Evolutionary conservation across 2,888 invertebrate genomes (phyloP).

Genomic region (Orthosia gracilis): DNA sequence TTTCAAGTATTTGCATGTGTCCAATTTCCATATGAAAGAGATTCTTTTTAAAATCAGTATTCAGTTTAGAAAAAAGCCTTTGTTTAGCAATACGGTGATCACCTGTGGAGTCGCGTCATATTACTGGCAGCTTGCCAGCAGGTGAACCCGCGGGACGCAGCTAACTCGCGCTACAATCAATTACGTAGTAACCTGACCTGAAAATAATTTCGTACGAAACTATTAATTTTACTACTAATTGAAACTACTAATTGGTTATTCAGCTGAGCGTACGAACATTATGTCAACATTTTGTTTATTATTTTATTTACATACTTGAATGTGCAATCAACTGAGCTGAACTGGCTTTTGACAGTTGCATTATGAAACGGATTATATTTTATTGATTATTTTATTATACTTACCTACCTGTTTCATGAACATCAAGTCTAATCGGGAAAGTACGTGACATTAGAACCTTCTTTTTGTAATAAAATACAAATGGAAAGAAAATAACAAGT

Average conservation of each 20-base stretch:
- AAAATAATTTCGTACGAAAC: slow-evolving; percentile 36
- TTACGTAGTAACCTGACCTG: slow-evolving; percentile 45
- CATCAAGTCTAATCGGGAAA: not conserved
- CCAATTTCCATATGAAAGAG: slow-evolving; percentile 24
- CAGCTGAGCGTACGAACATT: not conserved
- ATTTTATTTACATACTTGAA: not conserved
- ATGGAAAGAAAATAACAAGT: slow-evolving; percentile 45
- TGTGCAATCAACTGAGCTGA: not conserved
- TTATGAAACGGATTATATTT: not conserved
- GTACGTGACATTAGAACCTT: slow-evolving; percentile 6
- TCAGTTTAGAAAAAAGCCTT: slow-evolving; percentile 8
- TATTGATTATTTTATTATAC: not conserved
- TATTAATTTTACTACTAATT: slow-evolving; percentile 37
- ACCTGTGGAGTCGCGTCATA: slow-evolving; percentile 44
- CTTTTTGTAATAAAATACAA: slow-evolving; percentile 16
- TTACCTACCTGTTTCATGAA: not conserved
- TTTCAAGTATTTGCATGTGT: slow-evolving; percentile 14
- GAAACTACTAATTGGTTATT: slow-evolving; percentile 7
- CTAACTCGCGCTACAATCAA: slow-evolving; percentile 27
- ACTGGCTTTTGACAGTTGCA: not conserved
- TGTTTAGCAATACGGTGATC: slow-evolving; percentile 11
- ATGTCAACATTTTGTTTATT: not conserved
- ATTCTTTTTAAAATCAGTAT: slow-evolving; percentile 8
- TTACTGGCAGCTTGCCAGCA: slow-evolving; percentile 42
- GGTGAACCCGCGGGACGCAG: not conserved